A percentile compares a stretch with the other conserved stretches of the same genome.
phyloP scores from a whole-genome alignment of 2,113 vertebrate species.

The Larimichthys polyactis region DNA sequence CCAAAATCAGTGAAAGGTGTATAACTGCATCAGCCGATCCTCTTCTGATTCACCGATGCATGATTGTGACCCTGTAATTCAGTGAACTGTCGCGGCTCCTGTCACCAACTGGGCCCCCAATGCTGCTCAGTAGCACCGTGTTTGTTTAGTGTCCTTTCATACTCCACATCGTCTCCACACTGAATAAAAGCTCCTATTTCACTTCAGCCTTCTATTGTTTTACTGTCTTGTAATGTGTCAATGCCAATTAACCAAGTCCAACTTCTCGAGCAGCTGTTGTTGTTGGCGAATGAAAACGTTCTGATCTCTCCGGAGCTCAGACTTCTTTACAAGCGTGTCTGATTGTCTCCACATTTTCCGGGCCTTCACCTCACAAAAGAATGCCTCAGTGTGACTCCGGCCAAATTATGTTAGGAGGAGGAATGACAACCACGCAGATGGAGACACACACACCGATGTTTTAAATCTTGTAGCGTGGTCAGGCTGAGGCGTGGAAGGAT shows the following conservation, averaged over 20 bases:
- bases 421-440: slow-evolving; percentile 57
- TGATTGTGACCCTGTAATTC: slow-evolving; percentile 29
- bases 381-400: slow-evolving; percentile 40
- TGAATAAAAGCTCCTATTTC: slow-evolving; percentile 17
- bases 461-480: slow-evolving; percentile 31
- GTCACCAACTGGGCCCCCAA: slow-evolving; percentile 19
- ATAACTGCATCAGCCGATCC: slow-evolving; percentile 18
- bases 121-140: slow-evolving; percentile 7
- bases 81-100: not conserved
- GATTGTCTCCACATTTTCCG: slow-evolving; percentile 73
- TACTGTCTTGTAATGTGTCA: slow-evolving; percentile 32
- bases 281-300: slow-evolving; percentile 30
- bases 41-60: not conserved
- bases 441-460: slow-evolving; percentile 34
- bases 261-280: slow-evolving; percentile 33
- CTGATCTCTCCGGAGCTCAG: slow-evolving; percentile 36
- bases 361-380: slow-evolving; percentile 58
- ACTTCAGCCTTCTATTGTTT: slow-evolving; percentile 28
- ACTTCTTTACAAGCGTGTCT: slow-evolving; percentile 61
- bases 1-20: slow-evolving; percentile 52
- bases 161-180: not conserved
- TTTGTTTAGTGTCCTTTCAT: slow-evolving; percentile 13
- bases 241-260: slow-evolving; percentile 39
- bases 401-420: slow-evolving; percentile 53
- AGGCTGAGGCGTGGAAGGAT: slow-evolving; percentile 4